phyloP scores from a whole-genome alignment of 2,113 vertebrate species.

The Pseudorectes ferrugineus region DNA sequence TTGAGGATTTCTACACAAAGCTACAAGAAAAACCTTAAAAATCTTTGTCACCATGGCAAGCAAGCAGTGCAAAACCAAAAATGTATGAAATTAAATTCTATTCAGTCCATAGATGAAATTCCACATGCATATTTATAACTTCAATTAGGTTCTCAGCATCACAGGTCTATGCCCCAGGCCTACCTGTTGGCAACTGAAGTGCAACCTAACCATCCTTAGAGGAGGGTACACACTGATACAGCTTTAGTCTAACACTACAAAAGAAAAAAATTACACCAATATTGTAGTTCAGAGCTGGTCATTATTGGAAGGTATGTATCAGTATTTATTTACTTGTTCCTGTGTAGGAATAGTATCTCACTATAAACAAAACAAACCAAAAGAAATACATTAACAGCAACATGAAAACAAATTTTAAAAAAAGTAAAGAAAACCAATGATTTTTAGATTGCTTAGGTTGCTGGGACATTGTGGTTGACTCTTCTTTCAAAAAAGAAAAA shows the following conservation, averaged over 20 bases:
- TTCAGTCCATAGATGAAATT: neutral
- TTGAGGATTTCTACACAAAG: neutral
- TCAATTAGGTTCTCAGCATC: neutral
- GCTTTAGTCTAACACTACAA: neutral
- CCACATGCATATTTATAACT: neutral
- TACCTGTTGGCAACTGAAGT: neutral
- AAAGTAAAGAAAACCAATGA: neutral
- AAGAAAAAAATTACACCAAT: neutral
- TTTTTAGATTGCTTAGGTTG: neutral
- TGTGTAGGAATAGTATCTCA: neutral
- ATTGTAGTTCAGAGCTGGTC: neutral
- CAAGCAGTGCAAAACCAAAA: neutral
- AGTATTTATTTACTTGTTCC: neutral
- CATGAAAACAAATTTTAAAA: neutral
- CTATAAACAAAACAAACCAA: neutral
- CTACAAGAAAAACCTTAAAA: neutral
- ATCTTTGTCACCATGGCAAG: neutral
- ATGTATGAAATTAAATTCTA: neutral
- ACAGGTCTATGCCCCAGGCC: neutral
- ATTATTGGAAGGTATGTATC: neutral
- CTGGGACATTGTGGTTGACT: neutral
- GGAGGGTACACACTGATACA: neutral
- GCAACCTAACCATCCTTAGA: neutral
- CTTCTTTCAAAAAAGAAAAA: neutral
- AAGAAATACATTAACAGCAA: neutral